Percentiles rank a stretch among this genome's conserved stretches.
These are phyloP conservation scores for Epistrophella euchroma DNA, from an alignment of 2,888 invertebrate species.

Conservation along the genomic window DNA sequence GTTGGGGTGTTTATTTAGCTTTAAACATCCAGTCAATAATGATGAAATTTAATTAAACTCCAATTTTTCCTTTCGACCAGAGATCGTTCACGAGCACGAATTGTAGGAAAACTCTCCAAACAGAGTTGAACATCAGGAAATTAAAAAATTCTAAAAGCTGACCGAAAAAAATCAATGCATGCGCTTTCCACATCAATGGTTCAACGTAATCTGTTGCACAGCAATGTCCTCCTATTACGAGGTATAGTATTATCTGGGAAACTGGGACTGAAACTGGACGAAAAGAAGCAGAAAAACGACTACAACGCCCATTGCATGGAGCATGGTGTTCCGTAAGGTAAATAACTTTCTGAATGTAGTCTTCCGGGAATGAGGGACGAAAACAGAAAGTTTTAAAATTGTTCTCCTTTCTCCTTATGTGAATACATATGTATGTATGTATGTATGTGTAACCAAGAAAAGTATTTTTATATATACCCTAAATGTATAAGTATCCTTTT, in stretches of 20 bases:
- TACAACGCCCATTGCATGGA: slow-evolving; percentile 38
- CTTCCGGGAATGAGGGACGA: slow-evolving; percentile 33
- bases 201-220: slow-evolving; percentile 58
- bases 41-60: slow-evolving; percentile 45
- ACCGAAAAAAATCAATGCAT: slow-evolving; percentile 64
- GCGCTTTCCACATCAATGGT: slow-evolving; percentile 56
- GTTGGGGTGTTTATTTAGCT: slow-evolving; percentile 1
- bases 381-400: slow-evolving; percentile 40
- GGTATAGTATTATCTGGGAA: slow-evolving; percentile 8
- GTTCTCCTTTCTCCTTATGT: slow-evolving; percentile 32
- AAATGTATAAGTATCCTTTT: background rate
- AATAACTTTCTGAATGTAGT: slow-evolving; percentile 52
- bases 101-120: slow-evolving; percentile 5
- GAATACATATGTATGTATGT: too few species aligned
- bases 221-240: slow-evolving; percentile 17
- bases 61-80: slow-evolving; percentile 5
- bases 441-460: slow-evolving; percentile 15
- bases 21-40: slow-evolving; percentile 20
- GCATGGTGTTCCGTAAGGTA: slow-evolving; percentile 23
- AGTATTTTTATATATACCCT: slow-evolving; percentile 15
- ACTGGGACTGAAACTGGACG: background rate
- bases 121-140: slow-evolving; percentile 59
- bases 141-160: slow-evolving; percentile 50
- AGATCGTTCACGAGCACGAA: background rate
- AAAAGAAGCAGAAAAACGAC: slow-evolving; percentile 25